phyloP scores from a whole-genome alignment of 2,888 invertebrate species.

The Meiosimyza decipiens region DNA sequence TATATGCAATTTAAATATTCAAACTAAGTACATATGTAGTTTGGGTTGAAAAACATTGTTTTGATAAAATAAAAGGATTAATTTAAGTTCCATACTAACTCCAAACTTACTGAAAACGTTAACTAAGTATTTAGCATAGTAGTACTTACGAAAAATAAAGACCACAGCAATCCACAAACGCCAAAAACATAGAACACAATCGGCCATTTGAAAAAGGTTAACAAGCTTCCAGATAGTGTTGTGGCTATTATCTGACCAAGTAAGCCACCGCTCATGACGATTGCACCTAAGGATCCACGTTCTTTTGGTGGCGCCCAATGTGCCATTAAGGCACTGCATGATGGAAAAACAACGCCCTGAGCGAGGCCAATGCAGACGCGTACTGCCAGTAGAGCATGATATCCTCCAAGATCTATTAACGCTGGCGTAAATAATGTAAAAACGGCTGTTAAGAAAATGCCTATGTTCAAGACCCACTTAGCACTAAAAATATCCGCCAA shows the following conservation, averaged over 20 bases:
- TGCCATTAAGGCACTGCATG: conserved; percentile 81
- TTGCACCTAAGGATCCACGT: conserved; percentile 77
- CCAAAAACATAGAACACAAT: conserved; percentile 83
- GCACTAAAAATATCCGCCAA: conserved; percentile 83
- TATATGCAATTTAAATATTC: too few species aligned
- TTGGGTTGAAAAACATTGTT: too few species aligned
- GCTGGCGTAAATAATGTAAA: conserved; percentile 83
- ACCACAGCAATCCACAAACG: conserved; percentile 75
- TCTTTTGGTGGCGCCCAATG: conserved; percentile 83
- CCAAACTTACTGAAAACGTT: too few species aligned
- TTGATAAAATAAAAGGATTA: too few species aligned
- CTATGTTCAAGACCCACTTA: conserved; percentile 81
- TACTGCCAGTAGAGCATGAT: conserved; percentile 74
- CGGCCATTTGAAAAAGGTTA: conserved; percentile 76
- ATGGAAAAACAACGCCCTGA: conserved; percentile 85
- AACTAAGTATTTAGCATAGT: conserved; percentile 11
- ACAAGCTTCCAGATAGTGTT: conserved; percentile 73
- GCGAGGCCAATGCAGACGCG: conserved; percentile 82
- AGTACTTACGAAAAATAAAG: conserved; percentile 71
- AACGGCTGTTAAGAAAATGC: conserved; percentile 80
- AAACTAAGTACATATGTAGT: too few species aligned
- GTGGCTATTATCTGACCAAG: conserved; percentile 72
- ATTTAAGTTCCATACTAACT: too few species aligned
- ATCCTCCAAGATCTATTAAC: conserved; percentile 72
- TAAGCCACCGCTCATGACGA: conserved; percentile 82